These are phyloP conservation scores for Steinernema scapterisci DNA, from an alignment of 2,888 invertebrate genomes.

Conservation along the genomic window DNA sequence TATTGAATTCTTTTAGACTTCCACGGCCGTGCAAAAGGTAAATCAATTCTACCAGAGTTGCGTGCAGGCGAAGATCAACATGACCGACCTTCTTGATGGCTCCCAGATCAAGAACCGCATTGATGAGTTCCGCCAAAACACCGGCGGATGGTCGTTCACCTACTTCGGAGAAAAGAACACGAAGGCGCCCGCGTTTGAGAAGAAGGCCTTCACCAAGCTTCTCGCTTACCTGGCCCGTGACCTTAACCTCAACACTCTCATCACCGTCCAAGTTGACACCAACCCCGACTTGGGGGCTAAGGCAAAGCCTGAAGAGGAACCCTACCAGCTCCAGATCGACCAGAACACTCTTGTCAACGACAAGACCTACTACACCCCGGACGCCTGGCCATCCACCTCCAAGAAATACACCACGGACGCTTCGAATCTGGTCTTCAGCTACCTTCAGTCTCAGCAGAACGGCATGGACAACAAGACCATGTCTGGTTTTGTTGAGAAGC, in stretches of 20 bases:
- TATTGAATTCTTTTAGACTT: not conserved
- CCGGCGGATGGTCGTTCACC: conserved; percentile 17
- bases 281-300: not conserved
- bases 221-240: not conserved
- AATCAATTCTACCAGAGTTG: not conserved
- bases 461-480: not conserved
- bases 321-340: conserved; percentile 6
- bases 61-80: not conserved
- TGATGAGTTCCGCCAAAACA: not conserved
- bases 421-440: not conserved
- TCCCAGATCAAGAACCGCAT: not conserved
- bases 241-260: not conserved
- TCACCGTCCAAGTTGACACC: not conserved
- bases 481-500: not conserved
- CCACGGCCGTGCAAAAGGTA: not conserved
- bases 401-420: not conserved
- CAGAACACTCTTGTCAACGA: conserved; percentile 2
- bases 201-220: not conserved
- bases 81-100: not conserved
- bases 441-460: not conserved
- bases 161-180: not conserved
- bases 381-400: not conserved
- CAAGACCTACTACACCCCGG: not conserved
- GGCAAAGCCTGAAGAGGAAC: not conserved
- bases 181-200: not conserved